phyloP scores from a whole-genome alignment of 1,140 invertebrate species.

The Araneus ventricosus region DNA sequence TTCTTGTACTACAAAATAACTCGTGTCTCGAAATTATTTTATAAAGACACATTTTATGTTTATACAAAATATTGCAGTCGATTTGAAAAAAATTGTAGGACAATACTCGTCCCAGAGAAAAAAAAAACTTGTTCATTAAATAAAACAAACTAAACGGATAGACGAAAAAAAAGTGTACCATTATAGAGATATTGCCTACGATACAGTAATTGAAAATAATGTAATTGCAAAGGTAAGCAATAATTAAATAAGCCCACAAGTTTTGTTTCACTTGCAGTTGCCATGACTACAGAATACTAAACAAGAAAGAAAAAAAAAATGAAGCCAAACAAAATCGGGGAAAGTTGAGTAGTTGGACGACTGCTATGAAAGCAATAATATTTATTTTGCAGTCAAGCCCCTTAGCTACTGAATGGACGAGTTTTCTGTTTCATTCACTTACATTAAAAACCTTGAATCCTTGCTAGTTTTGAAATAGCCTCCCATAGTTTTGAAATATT shows the following conservation, averaged over 20 bases:
- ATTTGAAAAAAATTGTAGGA: too few species aligned
- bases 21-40: too few species aligned
- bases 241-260: constrained; percentile 1
- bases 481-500: too few species aligned
- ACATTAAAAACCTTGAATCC: too few species aligned
- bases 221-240: not conserved
- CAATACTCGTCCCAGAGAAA: not conserved
- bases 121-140: not conserved
- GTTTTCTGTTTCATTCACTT: too few species aligned
- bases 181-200: not conserved
- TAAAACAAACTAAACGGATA: not conserved
- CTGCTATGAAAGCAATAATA: not conserved
- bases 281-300: constrained; percentile 45
- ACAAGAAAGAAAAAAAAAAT: not conserved
- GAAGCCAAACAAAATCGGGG: not conserved
- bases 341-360: not conserved
- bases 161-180: not conserved
- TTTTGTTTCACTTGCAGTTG: constrained; percentile 46
- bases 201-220: not conserved
- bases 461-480: too few species aligned
- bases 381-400: too few species aligned
- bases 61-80: too few species aligned
- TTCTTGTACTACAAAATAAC: too few species aligned
- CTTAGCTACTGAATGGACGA: too few species aligned
- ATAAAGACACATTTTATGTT: too few species aligned